Conservation (phyloP, 2,113 vertebrate genomes). For the Bubalus kerabau region DNA sequence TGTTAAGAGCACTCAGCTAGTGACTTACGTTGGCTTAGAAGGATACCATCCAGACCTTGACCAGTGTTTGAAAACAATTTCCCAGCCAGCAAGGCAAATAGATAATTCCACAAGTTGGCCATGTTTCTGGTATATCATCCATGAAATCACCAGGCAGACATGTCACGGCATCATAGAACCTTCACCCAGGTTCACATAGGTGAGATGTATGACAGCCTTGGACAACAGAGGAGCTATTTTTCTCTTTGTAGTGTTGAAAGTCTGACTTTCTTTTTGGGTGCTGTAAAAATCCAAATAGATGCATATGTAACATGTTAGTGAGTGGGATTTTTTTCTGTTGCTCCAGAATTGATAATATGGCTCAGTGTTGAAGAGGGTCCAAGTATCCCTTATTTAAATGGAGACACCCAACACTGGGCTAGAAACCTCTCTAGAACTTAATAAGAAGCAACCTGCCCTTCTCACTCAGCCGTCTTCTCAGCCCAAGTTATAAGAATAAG, state of each 20-base stretch:
- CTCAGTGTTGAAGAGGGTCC: neutral
- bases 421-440: neutral
- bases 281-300: neutral
- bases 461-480: neutral
- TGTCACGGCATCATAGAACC: conserved; percentile 32
- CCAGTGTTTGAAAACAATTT: conserved; percentile 51
- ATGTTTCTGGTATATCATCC: conserved; percentile 47
- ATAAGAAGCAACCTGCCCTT: neutral
- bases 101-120: conserved; percentile 1
- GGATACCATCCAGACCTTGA: conserved; percentile 19
- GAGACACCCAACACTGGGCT: neutral
- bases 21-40: conserved; percentile 36
- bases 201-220: neutral
- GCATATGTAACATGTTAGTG: neutral
- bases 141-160: conserved; percentile 55
- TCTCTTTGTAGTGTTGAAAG: conserved; percentile 3
- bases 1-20: neutral
- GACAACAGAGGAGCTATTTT: conserved; percentile 8
- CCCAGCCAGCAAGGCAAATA: conserved; percentile 18
- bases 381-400: neutral
- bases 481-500: neutral
- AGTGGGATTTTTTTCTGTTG: neutral
- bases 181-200: conserved; percentile 20
- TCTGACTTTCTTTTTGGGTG: neutral
- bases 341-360: neutral